Base-by-base conservation (phyloP, 2,113 vertebrate genomes). In the Verasper variegatus region DNA sequence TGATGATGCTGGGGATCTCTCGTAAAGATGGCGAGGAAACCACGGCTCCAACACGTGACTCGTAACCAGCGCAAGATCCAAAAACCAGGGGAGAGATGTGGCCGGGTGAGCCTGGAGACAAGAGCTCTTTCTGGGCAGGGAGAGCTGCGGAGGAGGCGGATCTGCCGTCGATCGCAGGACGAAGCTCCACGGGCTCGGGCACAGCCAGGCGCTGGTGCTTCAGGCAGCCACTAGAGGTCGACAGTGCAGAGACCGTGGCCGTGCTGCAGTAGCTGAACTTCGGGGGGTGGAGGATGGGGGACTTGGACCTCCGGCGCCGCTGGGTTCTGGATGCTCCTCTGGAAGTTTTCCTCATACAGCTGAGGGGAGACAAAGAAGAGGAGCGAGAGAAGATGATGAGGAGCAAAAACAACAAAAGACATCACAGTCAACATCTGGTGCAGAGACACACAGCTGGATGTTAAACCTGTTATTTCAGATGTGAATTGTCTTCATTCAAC, bases 231-330 rank as follows among this genome's bases (percentile, higher is more conserved):
- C 93, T 90, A 0, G 91, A 27, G 49, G 95, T 74, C 23, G 94
- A 76, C 0, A 95, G 84, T 0, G 83, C 57, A 0, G 85, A 21
- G 4, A 78, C 37, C 0, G 81, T 26, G 91, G 94, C 82, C 4
- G 94, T 27, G 91, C 96, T 96, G 93, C 96, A 97, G 74, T 99
- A 98, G 66, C 97, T 97, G 77, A 99, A 99, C 85, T 96, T 98
- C 0, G 98, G 96, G 47, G 96, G 96, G 69, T 98, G 97, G 76
- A 99, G 96, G 79, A 99, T 96, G 1, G 98, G 98, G 71, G 98
- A 99, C 90, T 99, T 98, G 60, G 98, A 99, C 65, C 96, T 92
- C 12, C 98, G 94, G 12, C 96, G 95, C 13, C 97, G 94, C 89
- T 97, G 98, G 17, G 92, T 96, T 88, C 96, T 95, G 63, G 92